Conservation (phyloP, 2,113 vertebrate species). For the Gallinago jamesoni region DNA sequence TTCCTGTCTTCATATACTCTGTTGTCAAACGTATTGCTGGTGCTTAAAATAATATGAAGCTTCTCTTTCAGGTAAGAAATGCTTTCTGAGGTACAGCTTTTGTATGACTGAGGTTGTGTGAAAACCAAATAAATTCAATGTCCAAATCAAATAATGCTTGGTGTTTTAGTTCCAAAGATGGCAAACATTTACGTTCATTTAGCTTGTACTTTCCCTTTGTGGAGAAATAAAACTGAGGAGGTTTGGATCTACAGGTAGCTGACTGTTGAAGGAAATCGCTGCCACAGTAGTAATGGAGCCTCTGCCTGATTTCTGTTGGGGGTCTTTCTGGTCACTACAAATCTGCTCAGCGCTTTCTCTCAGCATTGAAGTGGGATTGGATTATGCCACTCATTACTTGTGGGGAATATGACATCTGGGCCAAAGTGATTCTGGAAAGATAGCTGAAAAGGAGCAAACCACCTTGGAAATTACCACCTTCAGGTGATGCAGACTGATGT, state of each 20-base stretch:
- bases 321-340: neutral
- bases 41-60: neutral
- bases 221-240: neutral
- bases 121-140: neutral
- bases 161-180: neutral
- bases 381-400: neutral
- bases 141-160: neutral
- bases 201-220: neutral
- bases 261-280: neutral
- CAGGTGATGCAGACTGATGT: neutral
- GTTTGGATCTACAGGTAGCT: neutral
- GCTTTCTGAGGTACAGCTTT: neutral
- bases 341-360: neutral
- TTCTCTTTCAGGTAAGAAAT: neutral
- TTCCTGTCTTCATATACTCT: neutral
- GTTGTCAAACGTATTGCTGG: neutral
- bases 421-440: neutral
- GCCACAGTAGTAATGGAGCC: neutral
- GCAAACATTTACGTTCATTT: accelerated
- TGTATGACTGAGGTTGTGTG: neutral
- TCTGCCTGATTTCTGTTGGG: neutral
- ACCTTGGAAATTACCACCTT: neutral
- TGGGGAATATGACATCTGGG: neutral
- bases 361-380: neutral
- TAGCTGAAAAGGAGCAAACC: neutral